Evolutionary conservation across 2,797 vertebrate species (phyloP).

Genomic region (Masticophis lateralis): DNA sequence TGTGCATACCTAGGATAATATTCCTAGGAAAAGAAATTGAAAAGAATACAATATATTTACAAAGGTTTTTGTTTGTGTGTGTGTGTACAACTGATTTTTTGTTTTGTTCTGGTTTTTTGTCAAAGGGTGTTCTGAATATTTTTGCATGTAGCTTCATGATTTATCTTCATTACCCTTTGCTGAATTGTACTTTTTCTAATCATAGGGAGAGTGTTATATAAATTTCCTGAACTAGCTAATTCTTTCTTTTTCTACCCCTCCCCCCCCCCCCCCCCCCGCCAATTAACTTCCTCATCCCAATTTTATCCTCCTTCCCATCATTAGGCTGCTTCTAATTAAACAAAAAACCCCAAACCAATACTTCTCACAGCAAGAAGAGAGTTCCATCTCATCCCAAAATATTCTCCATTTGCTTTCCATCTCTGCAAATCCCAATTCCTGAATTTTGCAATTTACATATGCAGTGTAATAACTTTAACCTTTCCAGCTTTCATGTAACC

Average conservation of each 20-base stretch:
- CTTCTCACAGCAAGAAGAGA: conserved; percentile 31
- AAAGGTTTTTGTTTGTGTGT: neutral
- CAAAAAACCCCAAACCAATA: neutral
- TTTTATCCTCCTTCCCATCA: neutral
- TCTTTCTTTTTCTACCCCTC: neutral
- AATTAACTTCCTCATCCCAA: neutral
- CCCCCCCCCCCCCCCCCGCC: neutral
- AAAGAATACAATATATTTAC: conserved; percentile 29
- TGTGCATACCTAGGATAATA: neutral
- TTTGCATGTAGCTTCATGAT: neutral
- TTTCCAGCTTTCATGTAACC: neutral
- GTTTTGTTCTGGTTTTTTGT: conserved; percentile 41
- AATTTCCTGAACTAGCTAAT: neutral
- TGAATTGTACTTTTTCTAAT: neutral
- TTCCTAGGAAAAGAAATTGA: conserved; percentile 30
- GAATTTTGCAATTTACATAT: neutral
- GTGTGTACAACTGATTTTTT: neutral
- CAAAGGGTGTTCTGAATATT: neutral
- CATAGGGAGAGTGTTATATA: neutral
- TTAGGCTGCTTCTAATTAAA: neutral
- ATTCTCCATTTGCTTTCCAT: neutral
- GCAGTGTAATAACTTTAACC: neutral
- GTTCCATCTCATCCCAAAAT: neutral
- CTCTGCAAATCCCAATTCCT: neutral
- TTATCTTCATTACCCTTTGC: neutral